phyloP scores from a whole-genome alignment of 2,113 vertebrate species.

The Clarias batrachus region DNA sequence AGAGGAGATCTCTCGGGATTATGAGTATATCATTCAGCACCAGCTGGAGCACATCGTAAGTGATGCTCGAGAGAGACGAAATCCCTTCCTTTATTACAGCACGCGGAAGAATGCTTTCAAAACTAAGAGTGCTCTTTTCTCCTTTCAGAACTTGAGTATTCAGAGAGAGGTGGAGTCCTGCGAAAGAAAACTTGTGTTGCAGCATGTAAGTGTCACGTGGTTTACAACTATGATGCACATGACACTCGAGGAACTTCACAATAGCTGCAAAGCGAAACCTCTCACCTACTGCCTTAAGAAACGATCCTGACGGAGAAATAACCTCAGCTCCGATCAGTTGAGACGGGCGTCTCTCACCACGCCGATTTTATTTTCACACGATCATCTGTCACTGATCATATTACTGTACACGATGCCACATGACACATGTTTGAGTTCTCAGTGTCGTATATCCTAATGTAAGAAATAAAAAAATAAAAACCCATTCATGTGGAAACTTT shows the following conservation, averaged over 20 bases:
- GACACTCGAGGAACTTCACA: background rate
- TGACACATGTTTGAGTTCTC: background rate
- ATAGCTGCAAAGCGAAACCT: background rate
- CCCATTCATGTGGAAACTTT: background rate
- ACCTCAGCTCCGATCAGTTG: background rate
- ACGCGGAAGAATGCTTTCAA: background rate
- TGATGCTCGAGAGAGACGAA: background rate
- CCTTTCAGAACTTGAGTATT: slow-evolving; percentile 27
- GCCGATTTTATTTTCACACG: background rate
- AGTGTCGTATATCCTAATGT: background rate
- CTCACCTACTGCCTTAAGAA: background rate
- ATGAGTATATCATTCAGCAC: slow-evolving; percentile 41
- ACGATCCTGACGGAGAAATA: background rate
- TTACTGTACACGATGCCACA: background rate
- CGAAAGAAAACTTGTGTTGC: background rate
- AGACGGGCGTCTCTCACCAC: background rate
- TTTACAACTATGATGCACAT: background rate
- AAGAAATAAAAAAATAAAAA: background rate
- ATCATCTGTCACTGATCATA: background rate
- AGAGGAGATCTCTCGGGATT: slow-evolving; percentile 40
- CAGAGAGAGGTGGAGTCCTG: slow-evolving; percentile 23
- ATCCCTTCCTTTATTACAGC: background rate
- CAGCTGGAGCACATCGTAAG: slow-evolving; percentile 63
- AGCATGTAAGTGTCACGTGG: slow-evolving; percentile 33
- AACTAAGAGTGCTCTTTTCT: background rate